phyloP scores from a whole-genome alignment of 2,797 vertebrate species.

The Phalloptychus januarius region DNA sequence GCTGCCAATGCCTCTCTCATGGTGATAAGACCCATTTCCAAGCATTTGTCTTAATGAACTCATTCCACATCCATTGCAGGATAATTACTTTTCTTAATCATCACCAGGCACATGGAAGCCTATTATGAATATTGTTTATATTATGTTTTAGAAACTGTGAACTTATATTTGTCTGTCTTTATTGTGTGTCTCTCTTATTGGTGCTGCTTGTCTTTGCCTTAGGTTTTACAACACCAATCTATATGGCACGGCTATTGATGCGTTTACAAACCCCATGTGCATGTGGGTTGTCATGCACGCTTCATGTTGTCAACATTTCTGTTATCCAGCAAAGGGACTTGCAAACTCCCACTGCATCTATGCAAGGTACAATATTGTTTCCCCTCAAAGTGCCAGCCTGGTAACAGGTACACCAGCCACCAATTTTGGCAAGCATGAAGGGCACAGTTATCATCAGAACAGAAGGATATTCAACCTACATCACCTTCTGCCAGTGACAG shows the following conservation, averaged over 20 bases:
- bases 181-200: neutral
- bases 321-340: constrained; percentile 26
- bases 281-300: constrained; percentile 62
- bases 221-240: constrained; percentile 53
- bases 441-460: constrained; percentile 55
- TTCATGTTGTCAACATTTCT: constrained; percentile 48
- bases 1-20: constrained; percentile 42
- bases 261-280: constrained; percentile 56
- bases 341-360: constrained; percentile 11
- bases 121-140: constrained; percentile 50
- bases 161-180: neutral
- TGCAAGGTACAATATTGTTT: neutral
- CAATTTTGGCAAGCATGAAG: constrained; percentile 69
- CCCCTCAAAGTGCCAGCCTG: constrained; percentile 1
- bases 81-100: constrained; percentile 73
- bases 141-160: constrained; percentile 20
- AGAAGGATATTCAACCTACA: constrained; percentile 31
- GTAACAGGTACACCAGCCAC: constrained; percentile 16
- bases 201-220: constrained; percentile 22
- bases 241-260: constrained; percentile 72
- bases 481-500: constrained; percentile 65
- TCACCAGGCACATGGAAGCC: constrained; percentile 62
- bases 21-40: constrained; percentile 60
- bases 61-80: constrained; percentile 55
- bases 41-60: constrained; percentile 62